phyloP scores from a whole-genome alignment of 2,113 vertebrate genomes.

The Brachyhypopomus gauderio region DNA sequence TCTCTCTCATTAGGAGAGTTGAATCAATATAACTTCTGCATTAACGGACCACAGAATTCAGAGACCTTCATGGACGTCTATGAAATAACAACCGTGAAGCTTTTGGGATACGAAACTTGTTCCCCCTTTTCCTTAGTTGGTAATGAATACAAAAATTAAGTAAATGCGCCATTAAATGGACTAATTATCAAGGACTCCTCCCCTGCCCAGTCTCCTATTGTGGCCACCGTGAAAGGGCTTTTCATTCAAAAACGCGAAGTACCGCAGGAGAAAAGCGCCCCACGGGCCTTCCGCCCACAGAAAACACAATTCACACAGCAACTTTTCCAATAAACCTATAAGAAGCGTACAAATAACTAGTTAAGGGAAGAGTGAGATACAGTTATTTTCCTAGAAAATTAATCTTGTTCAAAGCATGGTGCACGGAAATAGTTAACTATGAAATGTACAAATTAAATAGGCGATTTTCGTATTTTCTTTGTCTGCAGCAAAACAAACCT shows the following conservation, averaged over 20 bases:
- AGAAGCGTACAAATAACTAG: not conserved
- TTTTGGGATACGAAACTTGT: slow-evolving; percentile 69
- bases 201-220: slow-evolving; percentile 83
- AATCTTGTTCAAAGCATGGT: not conserved
- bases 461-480: not conserved
- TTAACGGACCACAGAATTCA: slow-evolving; percentile 1
- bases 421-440: not conserved
- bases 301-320: slow-evolving; percentile 61
- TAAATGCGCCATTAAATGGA: slow-evolving; percentile 82
- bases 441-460: not conserved
- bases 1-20: not conserved
- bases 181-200: slow-evolving; percentile 82
- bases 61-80: not conserved
- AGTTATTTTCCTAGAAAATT: slow-evolving; percentile 6
- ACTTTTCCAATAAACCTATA: slow-evolving; percentile 26
- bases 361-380: not conserved
- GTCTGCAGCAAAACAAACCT: not conserved
- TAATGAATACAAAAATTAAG: slow-evolving; percentile 83
- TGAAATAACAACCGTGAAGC: slow-evolving; percentile 49
- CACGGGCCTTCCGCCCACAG: slow-evolving; percentile 68
- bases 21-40: not conserved
- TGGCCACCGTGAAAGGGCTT: slow-evolving; percentile 84
- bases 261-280: slow-evolving; percentile 72
- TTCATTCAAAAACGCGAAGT: slow-evolving; percentile 84
- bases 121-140: slow-evolving; percentile 79